Percentiles rank a stretch among this genome's conserved stretches.
Evolutionary conservation across 1,140 invertebrate genomes (phyloP).

Genomic region (Phymastichus coffea): DNA sequence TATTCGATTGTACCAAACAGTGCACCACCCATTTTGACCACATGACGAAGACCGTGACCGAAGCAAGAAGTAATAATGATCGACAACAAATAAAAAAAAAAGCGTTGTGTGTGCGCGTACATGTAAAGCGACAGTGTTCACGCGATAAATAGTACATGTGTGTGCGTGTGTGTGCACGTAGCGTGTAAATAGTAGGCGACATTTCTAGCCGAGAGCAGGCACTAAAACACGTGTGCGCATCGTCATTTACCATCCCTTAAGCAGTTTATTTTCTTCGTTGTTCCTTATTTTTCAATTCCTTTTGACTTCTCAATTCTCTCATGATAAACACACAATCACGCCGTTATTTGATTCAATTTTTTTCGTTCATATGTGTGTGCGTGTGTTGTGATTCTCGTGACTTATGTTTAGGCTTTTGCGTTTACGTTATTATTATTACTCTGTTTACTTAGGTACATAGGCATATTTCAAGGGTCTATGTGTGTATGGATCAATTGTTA

Average conservation of each 20-base stretch:
- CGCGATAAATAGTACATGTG: neutral
- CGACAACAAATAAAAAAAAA: too few relatives aligned
- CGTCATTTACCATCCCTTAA: conserved; percentile 1
- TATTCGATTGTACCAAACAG: too few relatives aligned
- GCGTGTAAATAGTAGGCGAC: neutral
- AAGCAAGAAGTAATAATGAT: too few relatives aligned
- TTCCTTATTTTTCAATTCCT: conserved; percentile 8
- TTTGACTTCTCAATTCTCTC: too few relatives aligned
- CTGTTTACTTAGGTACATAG: conserved; percentile 24
- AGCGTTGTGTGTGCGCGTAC: conserved; percentile 4
- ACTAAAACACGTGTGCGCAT: conserved; percentile 16
- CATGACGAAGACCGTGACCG: too few relatives aligned
- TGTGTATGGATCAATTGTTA: too few relatives aligned
- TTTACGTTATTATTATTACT: conserved; percentile 25
- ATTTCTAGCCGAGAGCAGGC: conserved; percentile 11
- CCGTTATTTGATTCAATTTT: too few relatives aligned
- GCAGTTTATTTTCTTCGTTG: conserved; percentile 8
- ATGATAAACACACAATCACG: too few relatives aligned
- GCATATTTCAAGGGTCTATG: conserved; percentile 27
- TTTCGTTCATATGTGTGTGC: conserved; percentile 12
- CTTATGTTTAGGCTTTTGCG: conserved; percentile 13
- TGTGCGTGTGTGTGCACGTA: too few relatives aligned
- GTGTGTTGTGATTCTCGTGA: conserved; percentile 20
- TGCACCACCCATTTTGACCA: too few relatives aligned
- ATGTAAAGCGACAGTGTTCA: neutral